Conservation (phyloP, 1,140 invertebrate genomes). For the Dryas iulia region DNA sequence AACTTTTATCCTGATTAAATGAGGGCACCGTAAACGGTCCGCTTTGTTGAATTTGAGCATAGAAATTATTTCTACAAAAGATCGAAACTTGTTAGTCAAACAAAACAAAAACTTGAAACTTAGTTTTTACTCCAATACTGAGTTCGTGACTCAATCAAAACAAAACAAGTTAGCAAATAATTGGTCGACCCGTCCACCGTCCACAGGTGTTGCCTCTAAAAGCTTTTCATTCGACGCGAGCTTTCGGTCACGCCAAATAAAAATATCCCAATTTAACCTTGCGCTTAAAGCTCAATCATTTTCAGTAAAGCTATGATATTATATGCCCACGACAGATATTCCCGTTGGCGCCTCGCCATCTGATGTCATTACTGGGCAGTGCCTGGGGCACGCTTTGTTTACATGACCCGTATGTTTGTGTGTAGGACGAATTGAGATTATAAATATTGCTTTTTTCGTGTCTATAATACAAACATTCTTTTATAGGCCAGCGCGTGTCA, state of each 20-base stretch:
- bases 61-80: not conserved
- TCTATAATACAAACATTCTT: not conserved
- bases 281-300: conserved; percentile 10
- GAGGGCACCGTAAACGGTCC: no score
- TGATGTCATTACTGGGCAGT: conserved; percentile 10
- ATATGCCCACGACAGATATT: conserved; percentile 13
- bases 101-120: not conserved
- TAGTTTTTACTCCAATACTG: not conserved
- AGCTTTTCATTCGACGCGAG: not conserved
- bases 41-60: no score
- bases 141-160: not conserved
- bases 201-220: not conserved
- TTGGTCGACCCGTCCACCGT: not conserved
- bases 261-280: not conserved
- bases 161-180: not conserved
- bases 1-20: no score
- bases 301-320: conserved; percentile 8
- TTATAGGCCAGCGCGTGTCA: not conserved
- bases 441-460: not conserved
- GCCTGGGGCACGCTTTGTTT: conserved; percentile 26
- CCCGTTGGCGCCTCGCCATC: conserved; percentile 12
- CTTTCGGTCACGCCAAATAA: not conserved
- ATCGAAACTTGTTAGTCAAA: not conserved
- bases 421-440: conserved; percentile 5
- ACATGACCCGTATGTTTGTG: conserved; percentile 16